Conservation (phyloP, 2,113 vertebrate species). For the Vulpes ferrilata region DNA sequence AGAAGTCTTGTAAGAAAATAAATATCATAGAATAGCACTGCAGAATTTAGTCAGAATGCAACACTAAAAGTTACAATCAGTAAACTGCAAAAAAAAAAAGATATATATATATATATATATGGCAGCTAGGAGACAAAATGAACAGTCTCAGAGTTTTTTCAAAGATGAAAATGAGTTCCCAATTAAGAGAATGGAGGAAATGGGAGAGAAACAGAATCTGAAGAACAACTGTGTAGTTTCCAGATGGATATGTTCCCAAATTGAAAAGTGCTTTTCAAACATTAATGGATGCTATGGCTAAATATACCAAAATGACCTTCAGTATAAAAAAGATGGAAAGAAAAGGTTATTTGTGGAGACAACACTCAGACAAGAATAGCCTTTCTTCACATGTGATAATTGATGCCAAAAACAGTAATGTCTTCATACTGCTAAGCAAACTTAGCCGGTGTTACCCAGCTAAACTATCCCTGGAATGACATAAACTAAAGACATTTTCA, state of each 20-base stretch:
- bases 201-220: neutral
- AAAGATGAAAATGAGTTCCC: constrained; percentile 4
- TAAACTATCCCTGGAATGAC: neutral
- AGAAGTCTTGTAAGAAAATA: constrained; percentile 35
- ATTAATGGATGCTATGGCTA: neutral
- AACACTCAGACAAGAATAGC: neutral
- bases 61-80: neutral
- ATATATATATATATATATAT: no score
- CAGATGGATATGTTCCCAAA: neutral
- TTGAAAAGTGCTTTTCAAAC: neutral
- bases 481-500: neutral
- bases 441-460: neutral
- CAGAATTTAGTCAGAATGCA: neutral
- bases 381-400: neutral
- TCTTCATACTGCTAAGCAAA: neutral
- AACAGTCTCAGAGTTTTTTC: neutral
- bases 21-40: neutral
- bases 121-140: neutral
- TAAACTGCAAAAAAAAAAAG: neutral
- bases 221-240: neutral
- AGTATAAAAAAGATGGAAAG: neutral
- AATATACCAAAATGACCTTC: neutral
- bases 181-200: neutral
- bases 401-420: neutral
- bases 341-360: neutral